Base-by-base conservation (phyloP, 2,113 vertebrate genomes). In the Paramisgurnus dabryanus region DNA sequence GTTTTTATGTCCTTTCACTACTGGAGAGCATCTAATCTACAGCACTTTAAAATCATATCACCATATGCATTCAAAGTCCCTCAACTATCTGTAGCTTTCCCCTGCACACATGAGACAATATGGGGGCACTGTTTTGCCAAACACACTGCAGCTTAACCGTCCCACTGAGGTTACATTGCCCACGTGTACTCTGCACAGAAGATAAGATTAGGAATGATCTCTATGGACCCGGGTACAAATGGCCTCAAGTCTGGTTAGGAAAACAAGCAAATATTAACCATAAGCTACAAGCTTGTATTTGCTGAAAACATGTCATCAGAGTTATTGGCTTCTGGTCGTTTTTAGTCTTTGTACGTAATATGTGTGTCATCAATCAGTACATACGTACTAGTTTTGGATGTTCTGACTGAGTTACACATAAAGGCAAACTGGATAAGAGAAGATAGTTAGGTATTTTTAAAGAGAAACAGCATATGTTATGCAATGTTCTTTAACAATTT, bases 151-250 rank as follows among this genome's bases (percentile, higher is more conserved):
- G 66, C 78, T 64, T 75, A 83, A 79, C 65, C 18, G 80, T 86
- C 80, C 47, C 81, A 84, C 68, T 89, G 88, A 90, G 87, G 87
- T 64, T 72, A 45, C 66, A 72, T 80, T 84, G 76, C 67, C 85
- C 76, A 71, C n/a, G 71, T 89, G 92, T 92, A 93, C 92, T 92
- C 89, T 93, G 91, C 82, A 88, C 92, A 81, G 43, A 7, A 90
- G 92, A 93, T 93, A 91, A 93, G 92, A 91, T 92, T 88, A 89
- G 79, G 84, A 81, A 69, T 6, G 34, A 66, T 79, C 79, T 71
- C 63, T 81, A 76, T 45, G 15, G 71, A 78, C 7, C 57, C 55
- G 67, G 45, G 80, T 79, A 74, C 85, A 86, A 81, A 82, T 80
- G 67, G 57, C 58, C 22, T 39, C 34, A 67, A 60, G 6, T 53